Conservation (phyloP, 1,140 invertebrate species). For the Paralvinella palmiformis region DNA sequence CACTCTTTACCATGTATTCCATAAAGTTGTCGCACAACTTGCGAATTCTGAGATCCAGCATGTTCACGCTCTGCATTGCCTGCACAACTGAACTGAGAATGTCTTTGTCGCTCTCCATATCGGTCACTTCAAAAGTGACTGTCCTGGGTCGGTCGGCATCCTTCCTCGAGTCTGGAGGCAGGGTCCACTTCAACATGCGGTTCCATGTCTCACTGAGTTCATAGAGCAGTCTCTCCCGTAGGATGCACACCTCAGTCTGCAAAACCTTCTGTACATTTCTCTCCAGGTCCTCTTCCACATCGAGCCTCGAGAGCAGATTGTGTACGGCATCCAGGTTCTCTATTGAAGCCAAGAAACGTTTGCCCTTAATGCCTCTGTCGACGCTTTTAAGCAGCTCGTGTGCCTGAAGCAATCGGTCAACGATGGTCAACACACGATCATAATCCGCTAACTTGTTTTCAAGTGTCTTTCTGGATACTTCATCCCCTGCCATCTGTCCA, state of each 20-base stretch:
- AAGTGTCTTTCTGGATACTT: too few species aligned
- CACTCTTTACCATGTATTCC: conserved; percentile 1
- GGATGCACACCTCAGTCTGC: conserved; percentile 15
- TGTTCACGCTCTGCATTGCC: conserved; percentile 4
- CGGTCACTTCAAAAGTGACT: not conserved
- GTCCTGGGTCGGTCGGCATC: not conserved
- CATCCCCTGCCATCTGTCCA: too few species aligned
- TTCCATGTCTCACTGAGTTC: conserved; percentile 18
- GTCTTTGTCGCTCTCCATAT: not conserved
- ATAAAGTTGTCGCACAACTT: conserved; percentile 10
- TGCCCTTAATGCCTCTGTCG: not conserved
- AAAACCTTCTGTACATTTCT: conserved; percentile 7
- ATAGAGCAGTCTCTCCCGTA: conserved; percentile 13
- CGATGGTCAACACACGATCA: not conserved
- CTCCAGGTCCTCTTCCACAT: conserved; percentile 7
- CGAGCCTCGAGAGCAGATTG: not conserved
- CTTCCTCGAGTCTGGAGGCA: not conserved
- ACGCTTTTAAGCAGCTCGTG: not conserved
- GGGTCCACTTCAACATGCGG: conserved; percentile 12
- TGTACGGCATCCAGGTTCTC: conserved; percentile 6
- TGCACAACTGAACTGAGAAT: not conserved
- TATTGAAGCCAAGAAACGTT: not conserved
- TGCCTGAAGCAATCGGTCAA: not conserved
- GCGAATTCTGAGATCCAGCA: conserved; percentile 13
- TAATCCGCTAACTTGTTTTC: too few species aligned